phyloP scores from a whole-genome alignment of 2,797 vertebrate genomes.

The Dicrostonyx torquatus region DNA sequence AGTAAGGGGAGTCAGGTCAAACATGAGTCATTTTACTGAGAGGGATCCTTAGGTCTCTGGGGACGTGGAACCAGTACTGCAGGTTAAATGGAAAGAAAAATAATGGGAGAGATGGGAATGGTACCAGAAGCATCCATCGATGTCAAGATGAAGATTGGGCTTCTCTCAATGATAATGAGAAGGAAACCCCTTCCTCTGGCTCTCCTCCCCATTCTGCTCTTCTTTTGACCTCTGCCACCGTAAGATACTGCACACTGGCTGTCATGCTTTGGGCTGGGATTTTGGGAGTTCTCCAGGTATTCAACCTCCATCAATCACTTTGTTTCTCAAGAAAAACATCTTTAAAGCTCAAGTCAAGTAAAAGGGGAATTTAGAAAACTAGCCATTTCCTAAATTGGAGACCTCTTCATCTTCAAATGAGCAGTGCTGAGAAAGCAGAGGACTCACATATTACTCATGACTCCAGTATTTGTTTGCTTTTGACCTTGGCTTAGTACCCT shows the following conservation, averaged over 20 bases:
- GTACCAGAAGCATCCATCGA: not conserved
- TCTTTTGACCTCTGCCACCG: not conserved
- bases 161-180: not conserved
- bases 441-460: not conserved
- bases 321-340: constrained; percentile 9
- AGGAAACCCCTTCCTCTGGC: not conserved
- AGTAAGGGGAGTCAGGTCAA: not conserved
- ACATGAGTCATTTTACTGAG: not conserved
- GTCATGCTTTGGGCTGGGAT: not conserved
- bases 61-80: not conserved
- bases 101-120: not conserved
- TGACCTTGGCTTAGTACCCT: not conserved
- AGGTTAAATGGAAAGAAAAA: not conserved
- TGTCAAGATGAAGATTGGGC: not conserved
- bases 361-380: constrained; percentile 1
- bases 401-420: not conserved
- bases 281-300: not conserved
- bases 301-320: not conserved
- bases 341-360: not conserved
- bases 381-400: not conserved
- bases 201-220: not conserved
- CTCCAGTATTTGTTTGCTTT: not conserved
- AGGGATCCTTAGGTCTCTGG: not conserved
- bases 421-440: not conserved
- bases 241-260: not conserved